phyloP scores from a whole-genome alignment of 2,113 vertebrate species.

The Gopherus flavomarginatus region DNA sequence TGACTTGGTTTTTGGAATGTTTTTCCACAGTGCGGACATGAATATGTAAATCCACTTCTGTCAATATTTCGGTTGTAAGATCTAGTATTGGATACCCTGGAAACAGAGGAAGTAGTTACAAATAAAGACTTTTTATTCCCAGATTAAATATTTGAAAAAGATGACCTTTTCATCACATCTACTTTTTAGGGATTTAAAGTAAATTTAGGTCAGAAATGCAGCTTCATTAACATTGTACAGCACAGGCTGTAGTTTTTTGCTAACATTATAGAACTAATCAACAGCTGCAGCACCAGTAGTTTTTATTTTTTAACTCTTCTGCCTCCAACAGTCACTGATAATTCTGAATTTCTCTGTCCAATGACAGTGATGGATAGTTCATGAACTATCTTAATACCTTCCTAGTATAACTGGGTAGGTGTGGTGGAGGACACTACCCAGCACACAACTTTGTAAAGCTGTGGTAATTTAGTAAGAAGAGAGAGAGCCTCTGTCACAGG shows the following conservation, averaged over 20 bases:
- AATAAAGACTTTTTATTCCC: neutral
- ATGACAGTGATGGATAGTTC: neutral
- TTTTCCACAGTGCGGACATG: slow-evolving; percentile 96
- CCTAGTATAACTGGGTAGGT: neutral
- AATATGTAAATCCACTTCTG: slow-evolving; percentile 95
- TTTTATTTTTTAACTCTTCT: neutral
- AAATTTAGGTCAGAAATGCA: neutral
- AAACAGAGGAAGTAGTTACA: neutral
- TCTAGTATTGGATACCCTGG: slow-evolving; percentile 88
- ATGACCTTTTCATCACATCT: neutral
- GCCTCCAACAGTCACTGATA: neutral
- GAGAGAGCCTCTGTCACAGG: neutral
- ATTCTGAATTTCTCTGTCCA: neutral
- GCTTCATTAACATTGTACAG: neutral
- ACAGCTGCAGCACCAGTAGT: neutral
- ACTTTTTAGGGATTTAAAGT: neutral
- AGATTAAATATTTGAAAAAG: neutral
- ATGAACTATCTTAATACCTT: neutral
- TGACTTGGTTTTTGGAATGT: slow-evolving; percentile 98
- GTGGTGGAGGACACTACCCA: neutral
- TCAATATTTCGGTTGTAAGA: slow-evolving; percentile 97
- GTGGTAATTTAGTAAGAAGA: neutral
- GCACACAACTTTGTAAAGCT: neutral
- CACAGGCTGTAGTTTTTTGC: neutral
- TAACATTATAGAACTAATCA: neutral